Evolutionary conservation across 2,797 vertebrate genomes (phyloP).

Genomic region (Liasis olivaceus): DNA sequence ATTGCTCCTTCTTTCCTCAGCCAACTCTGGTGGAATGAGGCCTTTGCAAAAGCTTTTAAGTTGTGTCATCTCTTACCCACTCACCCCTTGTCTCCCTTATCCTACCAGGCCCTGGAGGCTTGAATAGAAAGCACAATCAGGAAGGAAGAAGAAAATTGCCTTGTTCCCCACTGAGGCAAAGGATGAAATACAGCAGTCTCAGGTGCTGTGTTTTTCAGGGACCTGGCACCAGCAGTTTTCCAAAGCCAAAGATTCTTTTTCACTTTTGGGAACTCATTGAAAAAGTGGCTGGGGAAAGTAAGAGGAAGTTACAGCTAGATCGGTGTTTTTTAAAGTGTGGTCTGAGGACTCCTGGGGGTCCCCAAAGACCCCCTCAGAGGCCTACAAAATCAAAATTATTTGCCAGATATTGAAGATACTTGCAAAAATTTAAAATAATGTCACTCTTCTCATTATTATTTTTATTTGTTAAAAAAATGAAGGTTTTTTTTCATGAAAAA

Average conservation of each 20-base stretch:
- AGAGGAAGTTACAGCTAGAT: not conserved
- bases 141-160: not conserved
- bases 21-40: slow-evolving; percentile 20
- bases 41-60: slow-evolving; percentile 24
- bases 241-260: not conserved
- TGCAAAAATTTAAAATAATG: not conserved
- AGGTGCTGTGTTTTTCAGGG: not conserved
- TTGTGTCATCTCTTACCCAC: not conserved
- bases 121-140: not conserved
- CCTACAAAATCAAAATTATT: not conserved
- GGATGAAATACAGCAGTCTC: not conserved
- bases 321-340: not conserved
- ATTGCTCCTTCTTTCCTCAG: not conserved
- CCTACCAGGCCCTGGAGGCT: slow-evolving; percentile 19
- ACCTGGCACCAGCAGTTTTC: accelerated
- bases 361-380: not conserved
- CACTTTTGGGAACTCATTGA: not conserved
- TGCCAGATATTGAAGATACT: not conserved
- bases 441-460: not conserved
- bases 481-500: not conserved
- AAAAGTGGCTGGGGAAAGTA: accelerated
- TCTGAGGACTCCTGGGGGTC: not conserved
- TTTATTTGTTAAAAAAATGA: not conserved
- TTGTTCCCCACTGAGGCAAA: slow-evolving; percentile 16
- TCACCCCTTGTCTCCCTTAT: not conserved